phyloP scores from a whole-genome alignment of 2,113 vertebrate genomes.

The Halcyon malimbica region DNA sequence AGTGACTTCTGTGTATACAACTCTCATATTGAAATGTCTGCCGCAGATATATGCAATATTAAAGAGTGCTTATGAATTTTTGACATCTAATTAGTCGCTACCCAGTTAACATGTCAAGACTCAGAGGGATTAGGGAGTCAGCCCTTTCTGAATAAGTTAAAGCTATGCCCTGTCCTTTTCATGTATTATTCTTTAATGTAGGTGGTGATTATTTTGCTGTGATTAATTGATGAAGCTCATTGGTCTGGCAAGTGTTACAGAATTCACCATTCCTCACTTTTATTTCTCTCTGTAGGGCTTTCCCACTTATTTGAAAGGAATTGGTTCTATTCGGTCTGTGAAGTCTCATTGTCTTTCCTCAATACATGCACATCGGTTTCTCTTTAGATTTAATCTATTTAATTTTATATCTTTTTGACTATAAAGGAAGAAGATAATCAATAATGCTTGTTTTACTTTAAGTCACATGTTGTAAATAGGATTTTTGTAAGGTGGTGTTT shows the following conservation, averaged over 20 bases:
- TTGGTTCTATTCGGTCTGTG: slow-evolving; percentile 39
- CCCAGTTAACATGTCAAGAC: slow-evolving; percentile 96
- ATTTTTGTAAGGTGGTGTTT: neutral
- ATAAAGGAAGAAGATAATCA: slow-evolving; percentile 13
- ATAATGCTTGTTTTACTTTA: slow-evolving; percentile 26
- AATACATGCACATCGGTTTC: neutral
- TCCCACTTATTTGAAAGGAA: slow-evolving; percentile 56
- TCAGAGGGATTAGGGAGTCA: slow-evolving; percentile 90
- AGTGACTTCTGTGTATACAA: slow-evolving; percentile 93
- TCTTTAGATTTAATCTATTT: slow-evolving; percentile 23
- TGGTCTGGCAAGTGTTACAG: slow-evolving; percentile 84
- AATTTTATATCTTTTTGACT: neutral
- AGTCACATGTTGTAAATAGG: neutral
- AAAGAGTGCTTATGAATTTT: slow-evolving; percentile 99
- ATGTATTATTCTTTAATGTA: slow-evolving; percentile 96
- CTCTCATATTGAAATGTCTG: slow-evolving; percentile 98
- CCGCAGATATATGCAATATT: slow-evolving; percentile 99
- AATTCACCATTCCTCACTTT: slow-evolving; percentile 76
- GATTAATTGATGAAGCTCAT: slow-evolving; percentile 96
- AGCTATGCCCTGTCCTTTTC: slow-evolving; percentile 87
- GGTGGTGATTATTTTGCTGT: slow-evolving; percentile 95
- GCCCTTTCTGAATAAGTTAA: slow-evolving; percentile 93
- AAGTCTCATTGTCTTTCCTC: slow-evolving; percentile 1
- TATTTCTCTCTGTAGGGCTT: slow-evolving; percentile 71
- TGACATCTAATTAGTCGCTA: slow-evolving; percentile 99